Evolutionary conservation across 1,140 invertebrate species (phyloP).

Genomic region (Neoseiulus cucumeris): DNA sequence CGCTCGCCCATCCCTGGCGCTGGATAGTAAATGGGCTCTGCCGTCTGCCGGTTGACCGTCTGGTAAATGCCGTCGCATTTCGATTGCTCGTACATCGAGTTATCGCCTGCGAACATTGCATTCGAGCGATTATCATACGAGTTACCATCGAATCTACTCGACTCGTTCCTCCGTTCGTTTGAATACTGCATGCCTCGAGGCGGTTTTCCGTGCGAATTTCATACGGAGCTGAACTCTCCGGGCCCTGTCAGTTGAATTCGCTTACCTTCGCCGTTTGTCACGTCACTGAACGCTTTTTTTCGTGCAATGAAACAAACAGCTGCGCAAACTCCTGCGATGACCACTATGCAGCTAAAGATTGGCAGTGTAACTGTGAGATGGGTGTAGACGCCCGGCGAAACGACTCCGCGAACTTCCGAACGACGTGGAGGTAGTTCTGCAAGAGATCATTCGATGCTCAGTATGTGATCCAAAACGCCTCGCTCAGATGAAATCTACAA

Average conservation of each 20-base stretch:
- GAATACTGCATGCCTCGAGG: too few species aligned
- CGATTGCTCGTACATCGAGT: conserved; percentile 1
- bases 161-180: too few species aligned
- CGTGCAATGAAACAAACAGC: neutral
- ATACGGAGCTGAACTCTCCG: too few species aligned
- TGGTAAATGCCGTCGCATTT: conserved; percentile 10
- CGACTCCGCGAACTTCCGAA: conserved; percentile 1
- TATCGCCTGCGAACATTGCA: neutral
- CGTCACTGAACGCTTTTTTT: neutral
- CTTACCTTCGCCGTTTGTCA: neutral
- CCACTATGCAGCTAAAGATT: neutral
- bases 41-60: conserved; percentile 8
- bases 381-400: conserved; percentile 3
- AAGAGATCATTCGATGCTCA: too few species aligned
- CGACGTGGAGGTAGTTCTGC: neutral
- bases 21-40: conserved; percentile 1
- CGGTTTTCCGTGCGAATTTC: too few species aligned
- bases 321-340: neutral
- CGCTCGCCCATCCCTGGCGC: conserved; percentile 8
- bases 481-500: too few species aligned
- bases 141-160: too few species aligned
- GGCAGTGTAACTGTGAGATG: conserved; percentile 1
- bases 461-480: too few species aligned
- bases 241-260: too few species aligned
- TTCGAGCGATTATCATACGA: too few species aligned